Percentiles rank a stretch among this genome's conserved stretches.
phyloP scores from a whole-genome alignment of 2,797 vertebrate genomes.

The Alectoris magna region DNA sequence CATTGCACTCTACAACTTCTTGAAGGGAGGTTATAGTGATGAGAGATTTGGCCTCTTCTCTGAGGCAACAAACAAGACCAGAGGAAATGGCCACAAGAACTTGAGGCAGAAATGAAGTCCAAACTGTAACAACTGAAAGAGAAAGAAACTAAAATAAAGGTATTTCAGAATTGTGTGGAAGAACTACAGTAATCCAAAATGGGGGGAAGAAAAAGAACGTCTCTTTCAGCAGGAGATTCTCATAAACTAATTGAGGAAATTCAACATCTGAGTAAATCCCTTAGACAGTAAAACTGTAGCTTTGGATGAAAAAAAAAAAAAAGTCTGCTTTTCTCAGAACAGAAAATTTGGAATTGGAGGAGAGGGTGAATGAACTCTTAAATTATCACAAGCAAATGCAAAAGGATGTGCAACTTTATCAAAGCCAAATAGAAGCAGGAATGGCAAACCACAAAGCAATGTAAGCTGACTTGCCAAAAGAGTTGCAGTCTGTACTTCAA shows the following conservation, averaged over 20 bases:
- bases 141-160: conserved; percentile 74
- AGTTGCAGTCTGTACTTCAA: conserved; percentile 81
- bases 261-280: conserved; percentile 84
- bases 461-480: conserved; percentile 81
- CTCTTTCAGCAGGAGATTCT: conserved; percentile 75
- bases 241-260: conserved; percentile 85
- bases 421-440: conserved; percentile 73
- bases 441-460: conserved; percentile 73
- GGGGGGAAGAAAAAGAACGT: conserved; percentile 18
- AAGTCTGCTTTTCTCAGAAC: conserved; percentile 90
- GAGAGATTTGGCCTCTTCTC: no score
- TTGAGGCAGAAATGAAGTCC: conserved; percentile 81
- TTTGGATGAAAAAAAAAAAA: conserved; percentile 89
- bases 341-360: conserved; percentile 86
- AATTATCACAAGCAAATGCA: conserved; percentile 71
- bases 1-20: no score
- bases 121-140: conserved; percentile 73
- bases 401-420: conserved; percentile 68
- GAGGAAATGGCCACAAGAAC: conserved; percentile 53
- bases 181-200: conserved; percentile 60
- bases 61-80: no score
- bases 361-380: conserved; percentile 78
- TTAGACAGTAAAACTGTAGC: conserved; percentile 86
- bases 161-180: conserved; percentile 52
- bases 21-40: no score